Evolutionary conservation across 2,113 vertebrate genomes (phyloP), one percentile per base, ranked within the genome.

Genomic region (Rhinoderma darwinii): DNA sequence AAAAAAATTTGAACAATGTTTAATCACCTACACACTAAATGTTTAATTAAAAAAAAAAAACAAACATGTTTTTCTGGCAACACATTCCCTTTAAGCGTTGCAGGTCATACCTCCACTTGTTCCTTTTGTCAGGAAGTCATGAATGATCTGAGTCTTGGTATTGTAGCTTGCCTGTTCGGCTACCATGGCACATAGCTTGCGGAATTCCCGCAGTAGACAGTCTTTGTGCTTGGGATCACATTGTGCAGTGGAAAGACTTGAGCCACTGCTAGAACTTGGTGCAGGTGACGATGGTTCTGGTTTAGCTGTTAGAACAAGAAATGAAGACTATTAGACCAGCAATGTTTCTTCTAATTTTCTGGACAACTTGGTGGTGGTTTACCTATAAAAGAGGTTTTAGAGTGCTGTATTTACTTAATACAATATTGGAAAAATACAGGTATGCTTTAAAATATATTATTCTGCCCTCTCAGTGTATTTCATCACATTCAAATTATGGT

Each of bases 81-180:
- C n/a, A 47, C 4, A 47, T 47, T 2, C 0, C 10, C 61, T 66
- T 14, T 30, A 0, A 0, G 6, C 27, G 1, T 73, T 4, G 5
- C 5, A 54, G 6, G 30, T 32, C 44, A 9, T 74, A 99, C 98
- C 97, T 95, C 97, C 97, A 7, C 90, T 90, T 8, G 95, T 93
- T 51, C 98, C 98, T 88, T 97, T 99, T 90, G 75, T 95, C 41
- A 99, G 92, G 84, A 98, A 99, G 89, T 97, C 95, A 84, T 97
- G 96, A 86, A 99, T 98, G 86, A 99, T 98, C 94, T 98, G 96
- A 0, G 98, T 99, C 91, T 99, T 99, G 3, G 91, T 89, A 0
- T 99, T 99, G 91, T 99, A 99, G 92, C 98, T 96, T 5, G 96
- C 95, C 88, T 96, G 96, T 3, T 99, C 98, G 0, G 98, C 96